phyloP scores from a whole-genome alignment of 1,140 invertebrate species.

The Pseudomyrmex concolor region DNA sequence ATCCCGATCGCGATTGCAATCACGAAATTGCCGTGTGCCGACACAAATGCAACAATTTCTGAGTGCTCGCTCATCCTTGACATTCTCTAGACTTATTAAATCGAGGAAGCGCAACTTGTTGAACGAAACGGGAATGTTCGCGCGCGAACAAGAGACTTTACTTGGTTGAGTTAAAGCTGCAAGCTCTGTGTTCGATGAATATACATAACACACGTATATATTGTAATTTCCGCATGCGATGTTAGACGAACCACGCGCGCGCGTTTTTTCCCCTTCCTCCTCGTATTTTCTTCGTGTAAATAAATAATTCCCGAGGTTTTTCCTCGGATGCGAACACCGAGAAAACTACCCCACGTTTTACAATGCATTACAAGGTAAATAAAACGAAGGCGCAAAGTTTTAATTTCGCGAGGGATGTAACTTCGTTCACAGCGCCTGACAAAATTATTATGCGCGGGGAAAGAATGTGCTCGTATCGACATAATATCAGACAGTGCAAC shows the following conservation, averaged over 20 bases:
- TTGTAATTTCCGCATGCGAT: neutral
- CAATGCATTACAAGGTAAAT: too few species aligned
- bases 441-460: too few species aligned
- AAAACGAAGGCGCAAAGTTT: neutral
- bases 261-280: neutral
- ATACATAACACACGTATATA: neutral
- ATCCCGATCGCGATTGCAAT: neutral
- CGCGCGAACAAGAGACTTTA: neutral
- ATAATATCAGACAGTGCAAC: too few species aligned
- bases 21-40: neutral
- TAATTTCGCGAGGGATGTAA: neutral
- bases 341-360: neutral
- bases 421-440: too few species aligned
- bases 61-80: slow-evolving; percentile 28
- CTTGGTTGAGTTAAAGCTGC: neutral
- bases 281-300: neutral
- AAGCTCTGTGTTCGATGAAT: too few species aligned
- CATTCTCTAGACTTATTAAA: slow-evolving; percentile 31
- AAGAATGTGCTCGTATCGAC: too few species aligned
- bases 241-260: neutral
- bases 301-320: slow-evolving; percentile 16
- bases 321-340: neutral
- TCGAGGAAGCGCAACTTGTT: slow-evolving; percentile 38
- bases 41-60: neutral
- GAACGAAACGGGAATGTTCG: neutral